These are phyloP conservation scores for Dufourea novaeangliae DNA, from an alignment of 1,140 invertebrate species.

Conservation along the genomic window DNA sequence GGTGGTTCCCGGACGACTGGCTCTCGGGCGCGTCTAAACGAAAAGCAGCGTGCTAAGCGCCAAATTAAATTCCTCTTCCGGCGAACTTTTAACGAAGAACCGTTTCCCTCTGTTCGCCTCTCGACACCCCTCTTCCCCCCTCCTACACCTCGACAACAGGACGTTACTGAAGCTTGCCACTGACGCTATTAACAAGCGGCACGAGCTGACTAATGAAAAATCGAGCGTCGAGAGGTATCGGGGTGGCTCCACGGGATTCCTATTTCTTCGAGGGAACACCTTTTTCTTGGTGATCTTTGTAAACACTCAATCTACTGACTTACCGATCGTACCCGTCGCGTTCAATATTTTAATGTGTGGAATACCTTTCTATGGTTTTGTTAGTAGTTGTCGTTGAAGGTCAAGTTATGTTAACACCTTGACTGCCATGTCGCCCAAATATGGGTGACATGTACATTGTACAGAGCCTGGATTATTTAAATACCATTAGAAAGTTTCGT, in stretches of 20 bases:
- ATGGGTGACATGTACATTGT: no score
- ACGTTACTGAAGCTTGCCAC: background rate
- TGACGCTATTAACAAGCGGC: slow-evolving; percentile 2
- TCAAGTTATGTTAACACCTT: no score
- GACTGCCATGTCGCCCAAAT: no score
- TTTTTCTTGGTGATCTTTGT: no score
- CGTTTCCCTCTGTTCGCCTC: background rate
- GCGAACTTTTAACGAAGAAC: slow-evolving; percentile 42
- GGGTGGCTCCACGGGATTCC: background rate
- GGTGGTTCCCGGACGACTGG: background rate
- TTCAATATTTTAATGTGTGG: no score
- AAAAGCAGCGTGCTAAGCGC: slow-evolving; percentile 15
- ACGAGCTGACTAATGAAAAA: background rate
- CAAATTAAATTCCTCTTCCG: slow-evolving; percentile 45
- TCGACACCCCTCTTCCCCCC: background rate
- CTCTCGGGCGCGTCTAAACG: background rate
- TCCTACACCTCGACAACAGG: background rate
- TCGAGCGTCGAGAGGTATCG: background rate
- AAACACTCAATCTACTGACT: no score
- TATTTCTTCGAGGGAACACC: background rate
- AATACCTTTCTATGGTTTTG: no score
- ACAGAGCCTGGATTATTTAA: no score
- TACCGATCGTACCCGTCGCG: no score
- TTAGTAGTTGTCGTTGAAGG: no score
- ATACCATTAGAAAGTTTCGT: no score